These are phyloP conservation scores for Campylomormyrus tamandua DNA, from an alignment of 2,113 vertebrate genomes.

Conservation along the genomic window DNA sequence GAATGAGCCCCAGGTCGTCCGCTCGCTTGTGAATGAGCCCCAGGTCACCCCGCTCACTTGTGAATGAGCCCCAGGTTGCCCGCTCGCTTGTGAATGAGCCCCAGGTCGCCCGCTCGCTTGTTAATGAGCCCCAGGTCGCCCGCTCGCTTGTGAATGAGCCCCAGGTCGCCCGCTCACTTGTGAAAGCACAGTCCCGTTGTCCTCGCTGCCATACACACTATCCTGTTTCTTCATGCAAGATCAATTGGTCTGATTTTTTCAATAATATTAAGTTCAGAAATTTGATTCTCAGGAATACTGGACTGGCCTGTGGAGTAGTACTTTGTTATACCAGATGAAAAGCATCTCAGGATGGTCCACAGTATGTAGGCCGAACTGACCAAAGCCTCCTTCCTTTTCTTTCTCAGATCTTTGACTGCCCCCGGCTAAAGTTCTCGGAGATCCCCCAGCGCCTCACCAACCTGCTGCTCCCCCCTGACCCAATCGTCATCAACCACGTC, in stretches of 20 bases:
- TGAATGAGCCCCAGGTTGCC: not conserved
- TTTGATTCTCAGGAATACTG: not conserved
- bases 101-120: too few relatives aligned
- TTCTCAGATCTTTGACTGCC: constrained; percentile 90
- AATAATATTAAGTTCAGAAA: not conserved
- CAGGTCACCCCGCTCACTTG: not conserved
- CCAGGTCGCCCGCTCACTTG: too few relatives aligned
- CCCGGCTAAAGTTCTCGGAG: constrained; percentile 95
- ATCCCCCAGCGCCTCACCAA: constrained; percentile 96
- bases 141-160: not conserved
- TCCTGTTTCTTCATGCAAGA: not conserved
- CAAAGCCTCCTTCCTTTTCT: not conserved
- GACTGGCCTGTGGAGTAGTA: not conserved
- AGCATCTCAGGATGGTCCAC: not conserved
- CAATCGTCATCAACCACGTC: constrained; percentile 96
- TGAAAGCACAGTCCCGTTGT: not conserved
- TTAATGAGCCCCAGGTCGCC: not conserved
- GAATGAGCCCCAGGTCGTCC: not conserved
- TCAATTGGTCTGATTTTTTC: not conserved
- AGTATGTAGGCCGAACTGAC: not conserved
- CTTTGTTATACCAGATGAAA: not conserved
- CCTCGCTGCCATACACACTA: not conserved
- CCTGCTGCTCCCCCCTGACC: constrained; percentile 89
- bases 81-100: not conserved
- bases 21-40: not conserved